These are phyloP conservation scores for Drosophila ananassae DNA, from an alignment of 1,140 invertebrate species.

Conservation along the genomic window DNA sequence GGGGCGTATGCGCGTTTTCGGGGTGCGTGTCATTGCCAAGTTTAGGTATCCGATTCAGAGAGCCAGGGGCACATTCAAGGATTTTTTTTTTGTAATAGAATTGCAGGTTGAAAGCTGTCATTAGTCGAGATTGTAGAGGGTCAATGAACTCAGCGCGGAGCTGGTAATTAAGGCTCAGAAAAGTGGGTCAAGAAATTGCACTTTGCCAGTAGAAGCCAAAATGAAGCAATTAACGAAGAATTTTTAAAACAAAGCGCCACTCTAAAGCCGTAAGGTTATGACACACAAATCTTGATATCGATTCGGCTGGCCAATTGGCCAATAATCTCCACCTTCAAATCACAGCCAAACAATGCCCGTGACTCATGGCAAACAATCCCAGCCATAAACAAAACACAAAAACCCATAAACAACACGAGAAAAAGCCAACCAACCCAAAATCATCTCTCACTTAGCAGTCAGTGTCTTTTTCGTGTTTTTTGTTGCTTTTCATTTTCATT, in stretches of 20 bases:
- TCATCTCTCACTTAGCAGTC: constrained; percentile 63
- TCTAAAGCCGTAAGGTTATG: constrained; percentile 8
- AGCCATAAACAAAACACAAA: constrained; percentile 53
- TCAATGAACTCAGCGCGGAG: constrained; percentile 23
- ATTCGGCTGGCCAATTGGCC: constrained; percentile 20
- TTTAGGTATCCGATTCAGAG: constrained; percentile 35
- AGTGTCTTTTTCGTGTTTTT: constrained; percentile 59
- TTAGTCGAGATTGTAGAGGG: constrained; percentile 16
- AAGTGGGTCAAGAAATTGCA: constrained; percentile 24
- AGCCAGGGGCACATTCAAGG: constrained; percentile 22
- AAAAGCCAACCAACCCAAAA: constrained; percentile 33
- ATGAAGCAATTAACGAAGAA: constrained; percentile 30
- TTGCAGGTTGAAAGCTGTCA: constrained; percentile 12
- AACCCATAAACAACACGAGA: constrained; percentile 26
- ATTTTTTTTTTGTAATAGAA: constrained; percentile 11
- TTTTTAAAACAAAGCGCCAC: constrained; percentile 2
- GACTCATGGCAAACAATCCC: constrained; percentile 43
- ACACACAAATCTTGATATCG: constrained; percentile 39
- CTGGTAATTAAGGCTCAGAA: constrained; percentile 2
- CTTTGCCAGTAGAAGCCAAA: not conserved
- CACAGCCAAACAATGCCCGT: constrained; percentile 27
- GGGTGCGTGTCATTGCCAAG: constrained; percentile 60
- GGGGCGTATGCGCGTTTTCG: constrained; percentile 60
- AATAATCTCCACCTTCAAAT: constrained; percentile 33
- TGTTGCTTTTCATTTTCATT: constrained; percentile 7